Percentiles rank a stretch among this genome's conserved stretches.
Conservation (phyloP, 2,888 invertebrate species). For the Notocelia uddmanniana region DNA sequence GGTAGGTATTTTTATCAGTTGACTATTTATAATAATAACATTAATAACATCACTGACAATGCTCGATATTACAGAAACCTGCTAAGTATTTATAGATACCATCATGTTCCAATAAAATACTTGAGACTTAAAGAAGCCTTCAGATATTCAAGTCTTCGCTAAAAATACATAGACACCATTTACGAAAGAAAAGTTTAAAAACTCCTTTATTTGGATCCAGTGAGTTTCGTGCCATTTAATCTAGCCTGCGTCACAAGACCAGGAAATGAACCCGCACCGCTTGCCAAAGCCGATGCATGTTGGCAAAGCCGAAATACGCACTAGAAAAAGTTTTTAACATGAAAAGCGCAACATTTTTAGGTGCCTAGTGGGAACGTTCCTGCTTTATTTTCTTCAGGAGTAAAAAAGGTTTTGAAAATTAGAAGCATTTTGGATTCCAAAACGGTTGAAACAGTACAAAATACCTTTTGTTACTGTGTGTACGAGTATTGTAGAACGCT, state of each 20-base stretch:
- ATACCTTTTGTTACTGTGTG: too few relatives aligned
- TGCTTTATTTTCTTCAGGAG: not conserved
- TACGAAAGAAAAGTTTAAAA: not conserved
- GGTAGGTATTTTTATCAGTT: too few relatives aligned
- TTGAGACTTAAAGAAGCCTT: too few relatives aligned
- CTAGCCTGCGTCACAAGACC: not conserved
- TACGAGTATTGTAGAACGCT: too few relatives aligned
- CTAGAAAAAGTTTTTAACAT: slow-evolving; percentile 15
- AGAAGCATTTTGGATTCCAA: not conserved
- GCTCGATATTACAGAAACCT: too few relatives aligned
- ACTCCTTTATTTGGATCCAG: slow-evolving; percentile 6
- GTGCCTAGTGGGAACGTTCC: not conserved
- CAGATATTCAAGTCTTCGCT: not conserved
- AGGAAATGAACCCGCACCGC: slow-evolving; percentile 22
- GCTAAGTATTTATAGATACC: too few relatives aligned
- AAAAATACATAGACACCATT: not conserved
- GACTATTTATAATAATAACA: too few relatives aligned
- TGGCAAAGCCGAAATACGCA: slow-evolving; percentile 21
- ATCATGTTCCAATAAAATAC: too few relatives aligned
- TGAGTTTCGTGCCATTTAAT: slow-evolving; percentile 24
- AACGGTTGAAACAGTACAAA: too few relatives aligned
- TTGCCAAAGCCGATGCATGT: slow-evolving; percentile 29
- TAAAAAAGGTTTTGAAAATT: not conserved
- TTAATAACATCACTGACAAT: too few relatives aligned
- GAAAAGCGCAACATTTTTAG: not conserved